Evolutionary conservation across 2,113 vertebrate species (phyloP).

Genomic region (Nothobranchius kuhntae): DNA sequence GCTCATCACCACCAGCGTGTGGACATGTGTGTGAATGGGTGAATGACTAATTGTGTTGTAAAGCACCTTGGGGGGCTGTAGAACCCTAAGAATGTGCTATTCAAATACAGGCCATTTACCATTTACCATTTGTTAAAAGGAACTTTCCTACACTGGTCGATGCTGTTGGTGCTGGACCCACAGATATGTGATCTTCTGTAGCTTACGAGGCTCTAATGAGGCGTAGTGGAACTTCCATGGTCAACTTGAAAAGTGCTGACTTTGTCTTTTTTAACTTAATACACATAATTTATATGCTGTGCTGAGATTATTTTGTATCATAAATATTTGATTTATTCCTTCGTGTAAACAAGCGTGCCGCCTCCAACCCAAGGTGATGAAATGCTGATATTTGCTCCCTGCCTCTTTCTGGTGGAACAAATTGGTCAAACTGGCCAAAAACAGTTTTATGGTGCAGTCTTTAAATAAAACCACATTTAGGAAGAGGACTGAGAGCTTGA

Average conservation of each 20-base stretch:
- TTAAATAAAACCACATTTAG: too few species aligned
- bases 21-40: too few species aligned
- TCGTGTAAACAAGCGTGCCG: background rate
- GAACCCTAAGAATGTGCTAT: too few species aligned
- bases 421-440: background rate
- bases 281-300: background rate
- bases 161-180: slow-evolving; percentile 3
- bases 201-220: background rate
- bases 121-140: too few species aligned
- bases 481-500: too few species aligned
- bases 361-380: background rate
- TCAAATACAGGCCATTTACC: too few species aligned
- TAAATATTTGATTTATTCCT: background rate
- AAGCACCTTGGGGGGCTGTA: too few species aligned
- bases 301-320: background rate
- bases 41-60: too few species aligned
- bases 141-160: background rate
- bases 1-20: too few species aligned
- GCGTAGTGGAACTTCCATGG: background rate
- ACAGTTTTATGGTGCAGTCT: too few species aligned
- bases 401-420: background rate
- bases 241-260: background rate
- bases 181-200: background rate
- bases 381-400: background rate
- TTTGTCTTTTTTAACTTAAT: background rate